A percentile compares a stretch with the other conserved stretches of the same genome.
Evolutionary conservation across 1,140 invertebrate species (phyloP).

Genomic region (Pteromalus puparum): DNA sequence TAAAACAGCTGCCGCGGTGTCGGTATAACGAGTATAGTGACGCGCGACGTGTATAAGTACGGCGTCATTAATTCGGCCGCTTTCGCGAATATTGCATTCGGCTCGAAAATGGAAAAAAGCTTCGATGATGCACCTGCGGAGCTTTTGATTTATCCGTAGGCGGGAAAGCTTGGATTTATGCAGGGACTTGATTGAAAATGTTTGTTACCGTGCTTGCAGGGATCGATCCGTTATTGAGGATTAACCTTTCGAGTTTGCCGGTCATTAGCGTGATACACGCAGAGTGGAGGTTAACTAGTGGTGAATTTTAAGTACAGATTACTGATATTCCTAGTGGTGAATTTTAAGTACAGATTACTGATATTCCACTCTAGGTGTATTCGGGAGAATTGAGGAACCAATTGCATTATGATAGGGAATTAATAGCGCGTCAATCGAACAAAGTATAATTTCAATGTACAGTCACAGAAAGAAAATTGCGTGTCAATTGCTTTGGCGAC

Average conservation of each 20-base stretch:
- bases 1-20: not conserved
- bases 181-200: not conserved
- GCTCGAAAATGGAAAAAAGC: not conserved
- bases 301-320: no score
- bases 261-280: not conserved
- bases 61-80: not conserved
- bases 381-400: no score
- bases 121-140: not conserved
- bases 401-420: no score
- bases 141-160: not conserved
- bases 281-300: no score
- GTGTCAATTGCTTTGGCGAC: not conserved
- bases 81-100: not conserved
- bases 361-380: no score
- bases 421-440: no score
- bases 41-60: no score
- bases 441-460: not conserved
- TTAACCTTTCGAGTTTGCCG: not conserved
- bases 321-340: no score
- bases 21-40: not conserved
- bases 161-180: not conserved
- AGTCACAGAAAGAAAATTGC: not conserved
- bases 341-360: no score
- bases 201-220: not conserved
- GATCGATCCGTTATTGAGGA: not conserved